Conservation (phyloP, 2,113 vertebrate genomes). For the Edolisoma coerulescens region DNA sequence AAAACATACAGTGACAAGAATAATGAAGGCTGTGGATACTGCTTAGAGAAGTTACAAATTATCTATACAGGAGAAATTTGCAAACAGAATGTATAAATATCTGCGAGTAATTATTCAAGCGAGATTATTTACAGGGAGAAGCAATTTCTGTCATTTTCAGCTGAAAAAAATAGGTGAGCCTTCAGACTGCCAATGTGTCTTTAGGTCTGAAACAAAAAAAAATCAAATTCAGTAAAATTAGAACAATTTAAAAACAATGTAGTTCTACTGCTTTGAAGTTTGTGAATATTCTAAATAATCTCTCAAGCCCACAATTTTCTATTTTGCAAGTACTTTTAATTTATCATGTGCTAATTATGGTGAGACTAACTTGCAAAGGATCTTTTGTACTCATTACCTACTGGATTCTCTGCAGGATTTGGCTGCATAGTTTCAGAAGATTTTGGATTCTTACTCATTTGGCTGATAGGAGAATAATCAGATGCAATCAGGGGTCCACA, state of each 20-base stretch:
- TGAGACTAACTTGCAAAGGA: not conserved
- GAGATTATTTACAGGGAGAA: not conserved
- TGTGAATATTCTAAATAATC: not conserved
- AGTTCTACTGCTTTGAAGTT: not conserved
- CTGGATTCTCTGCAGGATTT: not conserved
- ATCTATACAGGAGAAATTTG: not conserved
- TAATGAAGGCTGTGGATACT: not conserved
- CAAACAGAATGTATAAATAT: not conserved
- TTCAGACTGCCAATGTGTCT: not conserved
- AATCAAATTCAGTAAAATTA: not conserved
- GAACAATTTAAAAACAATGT: not conserved
- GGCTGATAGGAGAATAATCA: not conserved
- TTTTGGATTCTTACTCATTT: not conserved
- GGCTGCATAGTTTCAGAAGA: not conserved
- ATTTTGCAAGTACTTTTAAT: not conserved
- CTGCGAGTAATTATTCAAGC: not conserved
- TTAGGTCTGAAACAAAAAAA: not conserved
- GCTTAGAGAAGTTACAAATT: not conserved
- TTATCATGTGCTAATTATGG: not conserved
- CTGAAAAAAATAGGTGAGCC: not conserved
- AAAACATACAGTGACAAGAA: constrained; percentile 14
- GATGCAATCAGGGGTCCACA: not conserved
- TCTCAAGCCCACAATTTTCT: not conserved
- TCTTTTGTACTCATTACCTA: not conserved
- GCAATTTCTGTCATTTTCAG: not conserved